Percentiles rank a stretch among this genome's conserved stretches.
phyloP scores from a whole-genome alignment of 2,888 invertebrate species.

The Acronicta leporina region DNA sequence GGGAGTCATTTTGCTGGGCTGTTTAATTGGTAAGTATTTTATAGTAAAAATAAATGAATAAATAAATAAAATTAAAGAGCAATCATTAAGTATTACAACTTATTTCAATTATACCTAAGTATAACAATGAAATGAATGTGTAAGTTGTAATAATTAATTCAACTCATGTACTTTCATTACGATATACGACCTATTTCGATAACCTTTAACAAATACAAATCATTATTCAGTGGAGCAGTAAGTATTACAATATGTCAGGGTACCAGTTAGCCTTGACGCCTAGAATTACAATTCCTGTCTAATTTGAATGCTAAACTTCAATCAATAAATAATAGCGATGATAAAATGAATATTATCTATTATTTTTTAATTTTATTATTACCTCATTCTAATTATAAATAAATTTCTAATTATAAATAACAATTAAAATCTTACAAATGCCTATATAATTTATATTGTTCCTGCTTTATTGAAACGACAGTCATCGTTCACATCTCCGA shows the following conservation, averaged over 20 bases:
- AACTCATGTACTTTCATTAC: constrained; percentile 32
- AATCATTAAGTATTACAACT: neutral
- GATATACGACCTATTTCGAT: constrained; percentile 50
- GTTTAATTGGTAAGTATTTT: constrained; percentile 79
- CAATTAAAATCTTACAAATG: constrained; percentile 1
- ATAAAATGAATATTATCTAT: constrained; percentile 12
- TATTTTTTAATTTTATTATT: neutral
- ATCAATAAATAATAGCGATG: constrained; percentile 17
- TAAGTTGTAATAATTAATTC: constrained; percentile 11
- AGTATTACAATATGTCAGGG: constrained; percentile 60
- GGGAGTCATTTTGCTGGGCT: constrained; percentile 74
- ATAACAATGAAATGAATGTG: neutral
- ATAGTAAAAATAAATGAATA: neutral
- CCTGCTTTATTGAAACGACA: constrained; percentile 12
- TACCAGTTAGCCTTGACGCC: constrained; percentile 64
- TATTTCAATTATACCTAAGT: neutral
- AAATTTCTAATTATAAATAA: too few species aligned
- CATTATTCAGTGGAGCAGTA: constrained; percentile 52
- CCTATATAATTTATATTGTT: constrained; percentile 14
- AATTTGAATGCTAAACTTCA: constrained; percentile 49
- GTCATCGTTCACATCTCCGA: constrained; percentile 35
- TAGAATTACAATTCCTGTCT: constrained; percentile 60
- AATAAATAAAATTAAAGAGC: neutral
- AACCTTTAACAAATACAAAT: constrained; percentile 57
- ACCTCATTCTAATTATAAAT: neutral